Base-by-base conservation (phyloP, 2,113 vertebrate genomes). In the Entelurus aequoreus region DNA sequence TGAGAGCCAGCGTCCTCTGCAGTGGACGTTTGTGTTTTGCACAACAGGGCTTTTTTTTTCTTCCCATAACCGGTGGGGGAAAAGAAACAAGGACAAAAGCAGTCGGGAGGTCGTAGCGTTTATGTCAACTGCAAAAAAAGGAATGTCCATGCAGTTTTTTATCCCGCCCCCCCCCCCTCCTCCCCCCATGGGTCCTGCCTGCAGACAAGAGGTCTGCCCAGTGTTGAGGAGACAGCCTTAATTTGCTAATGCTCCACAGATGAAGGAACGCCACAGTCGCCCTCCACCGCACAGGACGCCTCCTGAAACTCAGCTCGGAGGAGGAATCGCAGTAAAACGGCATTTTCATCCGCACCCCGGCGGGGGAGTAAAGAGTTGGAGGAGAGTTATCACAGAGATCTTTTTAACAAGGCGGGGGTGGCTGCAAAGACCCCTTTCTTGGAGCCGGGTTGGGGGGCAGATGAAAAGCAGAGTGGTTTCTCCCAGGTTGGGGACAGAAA, bases 161-260 rank as follows among this genome's bases (percentile, higher is more conserved):
- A 19, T 2, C 19, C 19, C 19, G 1, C 59, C 38, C 52, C 42
- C 35, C n/a, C 54, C 21, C 19, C 36, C 11, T 5, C 50, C 60
- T 28, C 60, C 46, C 49, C 51, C 46, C 21, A 15, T 52, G 8
- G 13, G 60, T 63, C 58, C 47, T 50, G 56, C 13, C 58, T 69
- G 54, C 51, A 79, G 65, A 50, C 61, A 60, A 69, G 52, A 68
- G 67, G 76, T 83, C 82, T 85, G 72, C 48, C 72, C 50, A 65
- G 76, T 83, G 79, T 84, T 82, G 66, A 57, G 77, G 69, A 86
- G 81, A 88, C 80, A 74, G 65, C 69, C 66, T 71, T 75, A 77
- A 88, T 86, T 77, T 80, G 71, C 76, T 84, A 84, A 89, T 69
- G 71, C 67, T 78, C 64, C 74, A 76, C 80, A 85, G 85, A 84